Base-by-base conservation (phyloP, 2,888 invertebrate species). In the Unio pictorum region DNA sequence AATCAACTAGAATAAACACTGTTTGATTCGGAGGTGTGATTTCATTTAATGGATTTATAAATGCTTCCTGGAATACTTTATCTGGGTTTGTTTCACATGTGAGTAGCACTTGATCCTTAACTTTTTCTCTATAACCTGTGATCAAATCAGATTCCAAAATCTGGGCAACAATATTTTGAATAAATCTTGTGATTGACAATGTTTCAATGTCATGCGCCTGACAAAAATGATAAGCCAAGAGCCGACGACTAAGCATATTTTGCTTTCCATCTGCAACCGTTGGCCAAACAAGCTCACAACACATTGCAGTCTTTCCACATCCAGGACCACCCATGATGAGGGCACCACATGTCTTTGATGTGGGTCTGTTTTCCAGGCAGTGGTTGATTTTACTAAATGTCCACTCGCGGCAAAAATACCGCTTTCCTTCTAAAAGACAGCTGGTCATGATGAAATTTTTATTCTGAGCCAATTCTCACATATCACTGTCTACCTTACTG, bases 401-500 rank as follows among this genome's bases (percentile, higher is more conserved):
- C 98, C 98, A 98, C 90, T 98, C 98, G 15, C 98, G 93, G 88
- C 96, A 95, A 91, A 94, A 95, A 91, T 96, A 96, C 15, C 83
- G 81, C 75, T 86, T 87, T 45, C 83, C 85, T 74, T 84, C 81
- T 64, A 88, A 74, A 67, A 89, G 76, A 69, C 87, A 85, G 59
- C 84, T 81, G 45, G 87, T 83, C 89, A 89, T 89, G 56, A 68
- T 78, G 69, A 34, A 17, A 59, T 28, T 20, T 59, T 61, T 55
- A 23, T 64, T 26, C 63, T 30, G 23, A 20, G 8, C 30, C 8
- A 65, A 26, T 30, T 57, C 15, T 45, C 61, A 61, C 34, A 45
- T n/a, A 45, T 30, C 30, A 61, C 61, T 45, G 23, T 61, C 20
- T 45, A 61, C 20, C 17, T 28, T 45, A 26, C 30, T 17, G 26